Conservation (phyloP, 2,888 invertebrate genomes). For the Podotricha telesiphe region DNA sequence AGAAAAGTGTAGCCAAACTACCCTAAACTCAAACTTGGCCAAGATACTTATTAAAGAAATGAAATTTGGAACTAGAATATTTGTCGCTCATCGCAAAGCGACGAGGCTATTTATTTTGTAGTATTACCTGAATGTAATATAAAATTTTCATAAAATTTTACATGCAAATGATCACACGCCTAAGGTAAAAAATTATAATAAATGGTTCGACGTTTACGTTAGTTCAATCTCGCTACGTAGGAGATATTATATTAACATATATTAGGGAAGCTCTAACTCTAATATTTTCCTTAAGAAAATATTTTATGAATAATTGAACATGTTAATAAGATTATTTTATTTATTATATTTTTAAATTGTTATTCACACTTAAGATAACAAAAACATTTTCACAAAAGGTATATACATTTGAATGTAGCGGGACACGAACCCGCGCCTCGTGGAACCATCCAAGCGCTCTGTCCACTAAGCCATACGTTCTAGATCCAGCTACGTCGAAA, state of each 20-base stretch:
- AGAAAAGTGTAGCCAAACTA: background rate
- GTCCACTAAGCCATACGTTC: no score
- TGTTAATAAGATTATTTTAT: background rate
- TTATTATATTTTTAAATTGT: no score
- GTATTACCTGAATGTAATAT: background rate
- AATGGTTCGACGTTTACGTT: slow-evolving; percentile 7
- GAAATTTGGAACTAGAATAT: background rate
- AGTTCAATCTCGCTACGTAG: slow-evolving; percentile 7
- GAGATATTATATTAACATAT: slow-evolving; percentile 4
- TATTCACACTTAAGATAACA: no score
- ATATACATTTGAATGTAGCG: no score
- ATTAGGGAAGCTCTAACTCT: background rate
- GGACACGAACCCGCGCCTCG: no score
- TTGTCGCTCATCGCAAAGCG: slow-evolving; percentile 6
- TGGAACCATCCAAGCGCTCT: no score
- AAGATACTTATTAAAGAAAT: background rate
- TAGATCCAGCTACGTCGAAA: no score
- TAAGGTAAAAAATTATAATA: slow-evolving; percentile 12
- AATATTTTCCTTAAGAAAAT: background rate
- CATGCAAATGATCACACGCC: slow-evolving; percentile 13
- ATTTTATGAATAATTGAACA: slow-evolving; percentile 1
- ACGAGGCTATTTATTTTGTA: slow-evolving; percentile 13
- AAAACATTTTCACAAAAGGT: no score
- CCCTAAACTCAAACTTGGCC: slow-evolving; percentile 5
- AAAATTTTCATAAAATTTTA: slow-evolving; percentile 15